Percentiles rank a stretch among this genome's conserved stretches.
phyloP scores from a whole-genome alignment of 1,140 invertebrate genomes.

The Phocides pigmalion region DNA sequence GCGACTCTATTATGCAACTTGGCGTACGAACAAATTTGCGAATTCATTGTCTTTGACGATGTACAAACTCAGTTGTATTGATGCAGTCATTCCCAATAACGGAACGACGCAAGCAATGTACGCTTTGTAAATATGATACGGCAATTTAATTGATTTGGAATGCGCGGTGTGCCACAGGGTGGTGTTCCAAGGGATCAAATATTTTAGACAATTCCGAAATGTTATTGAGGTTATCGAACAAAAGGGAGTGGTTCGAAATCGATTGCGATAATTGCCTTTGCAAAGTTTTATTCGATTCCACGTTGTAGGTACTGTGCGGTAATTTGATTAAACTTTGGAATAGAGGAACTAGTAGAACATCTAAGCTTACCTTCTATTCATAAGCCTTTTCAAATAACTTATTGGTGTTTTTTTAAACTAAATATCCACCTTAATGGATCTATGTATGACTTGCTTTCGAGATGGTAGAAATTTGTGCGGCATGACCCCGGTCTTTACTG shows the following conservation, averaged over 20 bases:
- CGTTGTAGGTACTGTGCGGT: background rate
- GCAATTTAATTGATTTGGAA: conserved; percentile 15
- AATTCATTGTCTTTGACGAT: conserved; percentile 26
- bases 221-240: conserved; percentile 7
- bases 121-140: background rate
- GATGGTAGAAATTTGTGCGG: too few species aligned
- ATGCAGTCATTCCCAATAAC: conserved; percentile 1
- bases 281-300: background rate
- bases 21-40: conserved; percentile 17
- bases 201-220: conserved; percentile 2
- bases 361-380: too few species aligned
- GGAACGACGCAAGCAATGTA: conserved; percentile 13
- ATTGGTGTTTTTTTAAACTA: too few species aligned
- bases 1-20: conserved; percentile 28
- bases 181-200: background rate
- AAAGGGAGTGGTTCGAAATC: background rate
- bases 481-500: too few species aligned
- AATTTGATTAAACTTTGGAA: background rate
- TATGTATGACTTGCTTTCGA: too few species aligned
- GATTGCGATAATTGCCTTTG: background rate
- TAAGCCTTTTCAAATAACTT: too few species aligned
- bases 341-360: too few species aligned
- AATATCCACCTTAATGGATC: too few species aligned
- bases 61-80: conserved; percentile 1
- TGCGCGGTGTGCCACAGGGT: background rate